These are phyloP conservation scores for Etheostoma cragini DNA, from an alignment of 2,113 vertebrate genomes.

Conservation along the genomic window DNA sequence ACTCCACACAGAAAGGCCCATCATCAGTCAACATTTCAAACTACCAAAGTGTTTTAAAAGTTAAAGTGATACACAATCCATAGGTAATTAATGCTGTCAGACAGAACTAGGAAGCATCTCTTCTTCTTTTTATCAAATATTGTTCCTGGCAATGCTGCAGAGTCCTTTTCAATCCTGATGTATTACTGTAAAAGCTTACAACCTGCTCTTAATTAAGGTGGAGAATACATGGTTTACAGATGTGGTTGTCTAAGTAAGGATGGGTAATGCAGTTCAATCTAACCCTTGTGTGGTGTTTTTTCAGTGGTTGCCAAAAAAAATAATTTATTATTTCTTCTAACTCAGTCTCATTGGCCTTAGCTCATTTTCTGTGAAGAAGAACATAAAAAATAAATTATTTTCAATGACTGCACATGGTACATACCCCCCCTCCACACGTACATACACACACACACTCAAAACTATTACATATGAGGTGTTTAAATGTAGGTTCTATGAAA, in stretches of 20 bases:
- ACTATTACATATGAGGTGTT: too few relatives aligned
- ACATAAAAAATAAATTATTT: too few relatives aligned
- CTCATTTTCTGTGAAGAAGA: too few relatives aligned
- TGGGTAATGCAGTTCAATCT: not conserved
- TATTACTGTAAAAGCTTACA: slow-evolving; percentile 1
- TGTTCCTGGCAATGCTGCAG: slow-evolving; percentile 15
- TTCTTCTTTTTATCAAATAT: slow-evolving; percentile 3
- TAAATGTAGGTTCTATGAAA: too few relatives aligned
- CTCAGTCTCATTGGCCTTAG: too few relatives aligned
- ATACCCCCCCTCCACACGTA: too few relatives aligned
- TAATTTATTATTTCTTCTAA: too few relatives aligned
- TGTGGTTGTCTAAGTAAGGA: not conserved
- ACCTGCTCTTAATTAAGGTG: slow-evolving; percentile 13
- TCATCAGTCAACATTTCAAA: slow-evolving; percentile 20
- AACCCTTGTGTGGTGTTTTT: not conserved
- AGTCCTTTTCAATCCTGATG: slow-evolving; percentile 36
- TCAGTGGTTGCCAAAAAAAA: too few relatives aligned
- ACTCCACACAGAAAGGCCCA: too few relatives aligned
- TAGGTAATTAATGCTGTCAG: slow-evolving; percentile 20
- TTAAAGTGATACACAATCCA: slow-evolving; percentile 24
- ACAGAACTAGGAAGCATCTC: slow-evolving; percentile 31
- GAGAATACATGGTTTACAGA: not conserved
- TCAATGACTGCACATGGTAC: too few relatives aligned
- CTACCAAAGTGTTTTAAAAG: slow-evolving; percentile 16
- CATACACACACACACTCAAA: too few relatives aligned